Conservation (phyloP, 1,140 invertebrate species). For the Pomacea maculata region DNA sequence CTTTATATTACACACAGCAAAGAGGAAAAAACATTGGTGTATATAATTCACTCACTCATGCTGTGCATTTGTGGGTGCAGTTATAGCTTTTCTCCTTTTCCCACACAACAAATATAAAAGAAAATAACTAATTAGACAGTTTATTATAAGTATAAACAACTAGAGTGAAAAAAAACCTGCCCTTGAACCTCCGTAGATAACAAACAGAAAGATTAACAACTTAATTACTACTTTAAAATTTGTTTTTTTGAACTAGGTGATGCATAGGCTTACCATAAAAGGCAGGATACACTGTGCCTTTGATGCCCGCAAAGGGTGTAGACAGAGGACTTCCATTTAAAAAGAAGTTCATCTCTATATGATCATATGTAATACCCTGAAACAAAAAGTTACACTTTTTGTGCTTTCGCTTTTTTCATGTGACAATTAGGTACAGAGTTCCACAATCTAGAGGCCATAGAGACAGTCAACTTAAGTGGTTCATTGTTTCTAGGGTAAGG, state of each 20-base stretch:
- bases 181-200: not conserved
- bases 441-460: too few relatives aligned
- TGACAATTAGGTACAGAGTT: too few relatives aligned
- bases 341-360: conserved; percentile 96
- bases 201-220: not conserved
- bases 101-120: too few relatives aligned
- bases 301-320: conserved; percentile 85
- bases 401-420: too few relatives aligned
- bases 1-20: too few relatives aligned
- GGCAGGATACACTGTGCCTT: conserved; percentile 90
- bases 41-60: too few relatives aligned
- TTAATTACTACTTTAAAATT: not conserved
- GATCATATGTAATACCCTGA: conserved; percentile 92
- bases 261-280: conserved; percentile 81
- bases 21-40: too few relatives aligned
- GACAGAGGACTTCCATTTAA: conserved; percentile 90
- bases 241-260: not conserved
- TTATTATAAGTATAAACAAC: not conserved
- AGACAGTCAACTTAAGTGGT: too few relatives aligned
- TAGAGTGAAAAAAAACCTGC: not conserved
- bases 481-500: too few relatives aligned
- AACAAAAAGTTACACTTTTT: conserved; percentile 28
- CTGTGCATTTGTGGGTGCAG: too few relatives aligned
- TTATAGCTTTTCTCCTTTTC: too few relatives aligned
- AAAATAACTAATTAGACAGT: too few relatives aligned